Evolutionary conservation across 2,113 vertebrate species (phyloP).

Genomic region (Epinephelus cyanopodus): DNA sequence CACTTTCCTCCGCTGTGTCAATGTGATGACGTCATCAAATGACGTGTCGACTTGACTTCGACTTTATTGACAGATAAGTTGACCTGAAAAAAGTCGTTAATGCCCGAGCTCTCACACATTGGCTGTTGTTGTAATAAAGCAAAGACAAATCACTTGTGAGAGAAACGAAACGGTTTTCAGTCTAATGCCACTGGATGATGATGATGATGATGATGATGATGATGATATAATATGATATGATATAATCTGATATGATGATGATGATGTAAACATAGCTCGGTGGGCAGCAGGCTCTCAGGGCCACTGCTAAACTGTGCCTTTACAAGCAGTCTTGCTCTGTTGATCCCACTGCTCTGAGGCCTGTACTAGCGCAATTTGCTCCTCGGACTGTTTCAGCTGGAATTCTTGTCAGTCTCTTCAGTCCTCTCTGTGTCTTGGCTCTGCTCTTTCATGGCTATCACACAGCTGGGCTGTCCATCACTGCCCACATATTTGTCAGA

Average conservation of each 20-base stretch:
- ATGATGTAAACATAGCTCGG: constrained; percentile 28
- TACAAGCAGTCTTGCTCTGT: not conserved
- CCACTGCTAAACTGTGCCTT: not conserved
- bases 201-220: too few relatives aligned
- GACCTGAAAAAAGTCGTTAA: too few relatives aligned
- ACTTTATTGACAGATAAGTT: too few relatives aligned
- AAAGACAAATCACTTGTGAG: not conserved
- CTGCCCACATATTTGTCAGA: not conserved
- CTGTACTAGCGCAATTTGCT: not conserved
- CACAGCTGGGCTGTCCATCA: constrained; percentile 9
- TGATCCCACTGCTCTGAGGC: not conserved
- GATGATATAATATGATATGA: too few relatives aligned
- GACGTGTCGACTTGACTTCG: too few relatives aligned
- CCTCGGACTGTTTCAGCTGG: constrained; percentile 3
- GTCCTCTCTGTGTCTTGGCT: constrained; percentile 6
- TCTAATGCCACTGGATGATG: not conserved
- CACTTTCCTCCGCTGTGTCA: too few relatives aligned
- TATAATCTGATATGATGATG: not conserved
- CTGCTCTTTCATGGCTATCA: not conserved
- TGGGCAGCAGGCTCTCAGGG: not conserved
- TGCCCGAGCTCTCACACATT: not conserved
- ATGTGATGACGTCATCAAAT: too few relatives aligned
- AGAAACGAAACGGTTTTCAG: not conserved
- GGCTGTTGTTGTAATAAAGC: not conserved
- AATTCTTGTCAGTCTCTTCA: not conserved